phyloP scores from a whole-genome alignment of 2,113 vertebrate species.

The Pituophis catenifer region DNA sequence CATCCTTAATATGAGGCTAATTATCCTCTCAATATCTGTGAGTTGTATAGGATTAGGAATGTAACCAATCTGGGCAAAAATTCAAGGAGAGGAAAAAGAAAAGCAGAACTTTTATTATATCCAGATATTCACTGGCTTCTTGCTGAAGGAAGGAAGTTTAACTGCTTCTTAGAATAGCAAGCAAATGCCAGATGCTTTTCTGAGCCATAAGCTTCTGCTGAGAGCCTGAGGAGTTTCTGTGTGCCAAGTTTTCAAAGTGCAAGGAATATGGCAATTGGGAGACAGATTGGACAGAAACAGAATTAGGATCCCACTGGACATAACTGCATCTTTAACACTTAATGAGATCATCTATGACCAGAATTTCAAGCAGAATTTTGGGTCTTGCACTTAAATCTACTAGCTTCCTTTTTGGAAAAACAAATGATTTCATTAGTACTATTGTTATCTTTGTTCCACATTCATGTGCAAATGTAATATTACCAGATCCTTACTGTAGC shows the following conservation, averaged over 20 bases:
- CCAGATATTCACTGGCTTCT: neutral
- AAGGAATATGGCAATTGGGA: neutral
- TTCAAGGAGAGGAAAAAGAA: neutral
- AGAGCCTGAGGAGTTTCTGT: neutral
- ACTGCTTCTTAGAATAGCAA: constrained; percentile 13
- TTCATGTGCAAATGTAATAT: neutral
- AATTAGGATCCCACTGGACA: neutral
- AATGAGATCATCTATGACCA: neutral
- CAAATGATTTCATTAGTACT: neutral
- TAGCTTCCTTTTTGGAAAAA: neutral
- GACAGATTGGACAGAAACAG: neutral
- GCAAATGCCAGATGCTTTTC: constrained; percentile 10
- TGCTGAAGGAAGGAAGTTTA: neutral
- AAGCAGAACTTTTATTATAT: neutral
- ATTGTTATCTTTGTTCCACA: neutral
- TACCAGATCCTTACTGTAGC: neutral
- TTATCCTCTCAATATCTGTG: neutral
- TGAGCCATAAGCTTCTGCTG: constrained; percentile 10
- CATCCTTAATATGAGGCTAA: neutral
- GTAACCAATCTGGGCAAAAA: neutral
- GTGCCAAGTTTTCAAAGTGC: neutral
- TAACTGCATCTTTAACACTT: neutral
- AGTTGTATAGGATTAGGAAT: constrained; percentile 8
- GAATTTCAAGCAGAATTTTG: neutral
- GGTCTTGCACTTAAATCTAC: neutral